Conservation (phyloP, 2,888 invertebrate species). For the Coleophora deauratella region DNA sequence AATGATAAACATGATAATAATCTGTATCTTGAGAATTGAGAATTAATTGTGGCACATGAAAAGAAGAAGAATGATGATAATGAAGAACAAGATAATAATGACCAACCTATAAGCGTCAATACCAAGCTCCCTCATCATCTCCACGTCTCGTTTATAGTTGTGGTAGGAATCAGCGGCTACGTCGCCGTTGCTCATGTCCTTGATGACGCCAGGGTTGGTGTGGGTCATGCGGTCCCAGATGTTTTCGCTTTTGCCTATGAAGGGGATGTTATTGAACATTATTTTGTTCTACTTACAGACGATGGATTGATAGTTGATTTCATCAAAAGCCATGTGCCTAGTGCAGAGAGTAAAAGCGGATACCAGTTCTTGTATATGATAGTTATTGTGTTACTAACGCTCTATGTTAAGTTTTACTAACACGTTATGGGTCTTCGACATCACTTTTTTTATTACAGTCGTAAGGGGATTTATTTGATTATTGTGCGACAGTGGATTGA, state of each 20-base stretch:
- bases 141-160: slow-evolving; percentile 73
- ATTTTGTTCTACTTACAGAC: background rate
- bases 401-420: background rate
- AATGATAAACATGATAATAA: too few species aligned
- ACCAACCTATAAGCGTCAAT: slow-evolving; percentile 42
- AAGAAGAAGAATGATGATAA: too few species aligned
- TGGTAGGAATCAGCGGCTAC: slow-evolving; percentile 75
- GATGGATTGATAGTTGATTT: background rate
- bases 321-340: background rate
- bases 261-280: background rate
- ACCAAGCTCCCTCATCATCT: slow-evolving; percentile 55
- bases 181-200: slow-evolving; percentile 66
- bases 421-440: too few species aligned
- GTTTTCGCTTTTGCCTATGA: slow-evolving; percentile 37
- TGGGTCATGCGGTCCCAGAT: slow-evolving; percentile 48
- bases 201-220: slow-evolving; percentile 28
- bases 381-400: background rate
- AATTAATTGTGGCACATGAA: too few species aligned
- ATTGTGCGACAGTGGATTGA: too few species aligned
- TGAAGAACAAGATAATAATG: too few species aligned
- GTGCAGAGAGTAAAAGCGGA: background rate
- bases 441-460: too few species aligned
- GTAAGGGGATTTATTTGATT: too few species aligned
- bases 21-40: too few species aligned
- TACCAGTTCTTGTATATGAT: background rate